These are phyloP conservation scores for Asteroscopus sphinx DNA, from an alignment of 2,888 invertebrate genomes.

Conservation along the genomic window DNA sequence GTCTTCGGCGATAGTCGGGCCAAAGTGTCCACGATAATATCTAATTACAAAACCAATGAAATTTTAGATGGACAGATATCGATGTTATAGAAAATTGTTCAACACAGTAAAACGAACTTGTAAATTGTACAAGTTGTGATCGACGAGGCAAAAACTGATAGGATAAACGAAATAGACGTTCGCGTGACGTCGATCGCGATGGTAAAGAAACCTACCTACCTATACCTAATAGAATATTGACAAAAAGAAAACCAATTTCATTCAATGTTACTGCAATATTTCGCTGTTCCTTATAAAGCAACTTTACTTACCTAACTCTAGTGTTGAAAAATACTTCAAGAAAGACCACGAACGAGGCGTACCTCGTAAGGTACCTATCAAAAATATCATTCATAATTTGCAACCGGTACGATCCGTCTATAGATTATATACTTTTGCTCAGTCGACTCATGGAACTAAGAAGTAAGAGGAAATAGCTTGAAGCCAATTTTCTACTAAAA, in stretches of 20 bases:
- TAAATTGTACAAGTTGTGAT: constrained; percentile 16
- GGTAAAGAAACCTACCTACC: constrained; percentile 12
- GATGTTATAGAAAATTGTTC: constrained; percentile 1
- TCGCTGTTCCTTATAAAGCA: constrained; percentile 1
- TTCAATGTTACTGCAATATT: constrained; percentile 10
- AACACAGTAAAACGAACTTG: not conserved
- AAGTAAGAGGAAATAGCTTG: too few species aligned
- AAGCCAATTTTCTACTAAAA: too few species aligned
- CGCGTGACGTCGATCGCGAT: constrained; percentile 21
- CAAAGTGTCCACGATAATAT: constrained; percentile 23
- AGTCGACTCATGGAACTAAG: too few species aligned
- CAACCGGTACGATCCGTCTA: too few species aligned
- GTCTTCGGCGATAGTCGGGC: constrained; percentile 41
- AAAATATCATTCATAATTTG: too few species aligned
- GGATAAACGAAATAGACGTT: constrained; percentile 7
- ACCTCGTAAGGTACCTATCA: not conserved
- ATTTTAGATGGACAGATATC: constrained; percentile 17
- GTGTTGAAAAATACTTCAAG: not conserved
- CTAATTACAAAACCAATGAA: constrained; percentile 34
- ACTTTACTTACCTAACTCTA: not conserved
- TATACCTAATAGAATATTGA: too few species aligned
- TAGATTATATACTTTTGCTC: too few species aligned
- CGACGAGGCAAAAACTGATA: constrained; percentile 4
- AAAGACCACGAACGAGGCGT: not conserved
- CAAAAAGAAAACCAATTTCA: constrained; percentile 3